Conservation (phyloP, 2,888 invertebrate genomes). For the Pollenia angustigena region DNA sequence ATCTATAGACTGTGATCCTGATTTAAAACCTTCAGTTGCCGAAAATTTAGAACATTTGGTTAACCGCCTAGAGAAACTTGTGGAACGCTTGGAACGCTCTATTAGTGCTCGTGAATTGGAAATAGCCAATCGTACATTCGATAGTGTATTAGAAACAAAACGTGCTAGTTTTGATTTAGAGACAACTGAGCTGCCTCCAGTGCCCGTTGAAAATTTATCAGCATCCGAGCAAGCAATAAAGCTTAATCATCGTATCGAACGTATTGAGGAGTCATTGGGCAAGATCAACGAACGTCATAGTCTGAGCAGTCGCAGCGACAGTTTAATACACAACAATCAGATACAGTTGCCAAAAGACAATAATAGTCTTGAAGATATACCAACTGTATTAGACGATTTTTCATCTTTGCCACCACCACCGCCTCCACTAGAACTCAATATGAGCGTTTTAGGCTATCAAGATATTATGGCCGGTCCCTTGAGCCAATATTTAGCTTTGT, state of each 20-base stretch:
- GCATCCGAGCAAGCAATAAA: conserved; percentile 74
- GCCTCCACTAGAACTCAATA: conserved; percentile 82
- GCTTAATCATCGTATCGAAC: conserved; percentile 78
- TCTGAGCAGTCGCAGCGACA: conserved; percentile 73
- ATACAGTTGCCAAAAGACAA: conserved; percentile 72
- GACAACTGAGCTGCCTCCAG: conserved; percentile 77
- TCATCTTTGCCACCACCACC: conserved; percentile 75
- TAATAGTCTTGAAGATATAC: conserved; percentile 79
- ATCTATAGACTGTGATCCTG: conserved; percentile 85
- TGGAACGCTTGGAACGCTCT: conserved; percentile 88
- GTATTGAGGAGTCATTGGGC: conserved; percentile 78
- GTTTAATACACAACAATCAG: conserved; percentile 61
- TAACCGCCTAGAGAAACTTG: conserved; percentile 90
- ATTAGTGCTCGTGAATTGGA: conserved; percentile 80
- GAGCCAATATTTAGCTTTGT: conserved; percentile 89
- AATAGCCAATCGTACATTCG: conserved; percentile 80
- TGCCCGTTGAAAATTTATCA: conserved; percentile 64
- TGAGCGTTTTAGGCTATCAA: conserved; percentile 91
- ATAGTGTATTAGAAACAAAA: conserved; percentile 78
- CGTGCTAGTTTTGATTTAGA: conserved; percentile 79
- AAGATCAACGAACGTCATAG: conserved; percentile 79
- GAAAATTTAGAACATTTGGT: conserved; percentile 89
- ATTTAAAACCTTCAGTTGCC: conserved; percentile 85
- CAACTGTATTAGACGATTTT: conserved; percentile 80
- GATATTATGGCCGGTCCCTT: conserved; percentile 91